Conservation (phyloP, 2,797 vertebrate species). For the Emydoidea blandingii region DNA sequence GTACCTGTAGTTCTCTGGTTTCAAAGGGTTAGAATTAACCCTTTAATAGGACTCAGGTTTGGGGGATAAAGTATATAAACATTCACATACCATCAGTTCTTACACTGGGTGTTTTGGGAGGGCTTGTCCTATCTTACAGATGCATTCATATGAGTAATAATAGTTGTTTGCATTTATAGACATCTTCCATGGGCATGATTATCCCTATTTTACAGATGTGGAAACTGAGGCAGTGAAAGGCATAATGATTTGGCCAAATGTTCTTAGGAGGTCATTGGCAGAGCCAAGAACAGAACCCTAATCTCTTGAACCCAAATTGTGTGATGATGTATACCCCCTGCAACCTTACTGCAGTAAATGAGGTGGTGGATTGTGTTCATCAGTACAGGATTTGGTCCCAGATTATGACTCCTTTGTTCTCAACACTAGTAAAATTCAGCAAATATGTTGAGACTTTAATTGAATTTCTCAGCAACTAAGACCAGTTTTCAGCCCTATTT, state of each 20-base stretch:
- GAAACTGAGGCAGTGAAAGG: background rate
- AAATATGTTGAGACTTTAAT: background rate
- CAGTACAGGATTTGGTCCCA: fast-evolving
- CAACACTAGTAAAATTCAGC: background rate
- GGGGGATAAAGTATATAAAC: background rate
- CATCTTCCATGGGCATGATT: background rate
- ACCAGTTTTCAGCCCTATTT: background rate
- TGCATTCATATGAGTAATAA: background rate
- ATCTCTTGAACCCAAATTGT: background rate
- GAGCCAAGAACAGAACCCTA: background rate
- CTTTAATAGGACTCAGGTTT: conserved; percentile 44
- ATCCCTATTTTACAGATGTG: background rate
- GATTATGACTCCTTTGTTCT: background rate
- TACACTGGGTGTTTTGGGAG: background rate
- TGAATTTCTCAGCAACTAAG: conserved; percentile 14
- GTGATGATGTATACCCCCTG: background rate
- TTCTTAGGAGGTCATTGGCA: background rate
- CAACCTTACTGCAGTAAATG: background rate
- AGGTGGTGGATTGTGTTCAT: background rate
- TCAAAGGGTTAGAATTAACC: conserved; percentile 71
- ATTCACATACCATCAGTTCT: background rate
- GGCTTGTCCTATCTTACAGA: background rate
- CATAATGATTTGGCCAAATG: background rate
- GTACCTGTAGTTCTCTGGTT: conserved; percentile 70
- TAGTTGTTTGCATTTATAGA: background rate